Evolutionary conservation across 2,113 vertebrate genomes (phyloP), one percentile per base, ranked within the genome.

Genomic region (Petromus typicus): DNA sequence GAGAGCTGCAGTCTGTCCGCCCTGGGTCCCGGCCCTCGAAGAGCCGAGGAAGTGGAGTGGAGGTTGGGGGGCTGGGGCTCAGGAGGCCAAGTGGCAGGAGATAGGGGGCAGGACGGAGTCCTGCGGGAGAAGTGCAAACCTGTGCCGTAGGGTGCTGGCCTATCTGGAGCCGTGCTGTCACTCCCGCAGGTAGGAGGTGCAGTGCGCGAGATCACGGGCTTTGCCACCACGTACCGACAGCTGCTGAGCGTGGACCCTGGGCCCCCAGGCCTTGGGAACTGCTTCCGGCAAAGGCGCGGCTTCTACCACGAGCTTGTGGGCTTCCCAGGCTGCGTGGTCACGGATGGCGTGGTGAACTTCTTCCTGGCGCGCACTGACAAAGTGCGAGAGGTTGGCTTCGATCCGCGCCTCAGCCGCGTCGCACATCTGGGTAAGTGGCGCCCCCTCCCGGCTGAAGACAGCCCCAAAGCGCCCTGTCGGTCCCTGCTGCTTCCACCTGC

Each of bases 341-440:
- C 99, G 0, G 99, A 99, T 14, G 99, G 98, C 0, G 99, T 99
- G 10, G 98, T 99, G 66, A 99, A 99, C 98, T 99, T 99, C 97
- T 99, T 99, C 97, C 98, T 99, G 98, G 99, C 98, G 18, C 98
- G 98, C 66, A 99, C 99, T 0, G 98, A 99, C 56, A 99, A 99
- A 97, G 96, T 99, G 84, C 98, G 97, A 32, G 98, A 99, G 93
- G 99, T 99, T 30, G 99, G 99, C 45, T 99, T 99, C 67, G 99
- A 99, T 93, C 99, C 99, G 2, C 98, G 98, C 1, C 97, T 99
- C 93, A 97, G 98, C 66, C 98, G 99, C 0, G 95, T 97, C 0
- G 99, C 97, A 2, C 99, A 99, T 92, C 96, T 99, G 37, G 99
- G 99, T 99, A 92, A 98, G 98, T 97, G 51, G 91, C 32, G 32